These are phyloP conservation scores for Campylomormyrus numenius DNA, from an alignment of 2,113 vertebrate species.

Conservation along the genomic window DNA sequence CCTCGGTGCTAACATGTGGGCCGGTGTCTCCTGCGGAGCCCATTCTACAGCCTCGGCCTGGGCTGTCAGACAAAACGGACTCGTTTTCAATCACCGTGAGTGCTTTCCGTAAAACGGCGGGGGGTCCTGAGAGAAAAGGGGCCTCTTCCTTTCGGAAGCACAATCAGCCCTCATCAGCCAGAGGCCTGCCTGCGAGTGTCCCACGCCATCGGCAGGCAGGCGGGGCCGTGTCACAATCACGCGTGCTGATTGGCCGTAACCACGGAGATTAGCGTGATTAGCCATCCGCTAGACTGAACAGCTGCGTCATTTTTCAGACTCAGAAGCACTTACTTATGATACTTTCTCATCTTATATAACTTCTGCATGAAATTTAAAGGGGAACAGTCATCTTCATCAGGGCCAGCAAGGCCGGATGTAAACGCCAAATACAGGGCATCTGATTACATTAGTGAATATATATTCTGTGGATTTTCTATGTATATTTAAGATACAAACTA, in stretches of 20 bases:
- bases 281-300: neutral
- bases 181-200: slow-evolving; percentile 17
- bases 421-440: slow-evolving; percentile 46
- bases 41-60: slow-evolving; percentile 42
- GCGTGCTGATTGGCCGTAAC: neutral
- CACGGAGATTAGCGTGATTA: neutral
- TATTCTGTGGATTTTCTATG: slow-evolving; percentile 27
- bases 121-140: slow-evolving; percentile 27
- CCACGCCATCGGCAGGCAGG: neutral
- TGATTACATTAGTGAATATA: slow-evolving; percentile 59
- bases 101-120: slow-evolving; percentile 35
- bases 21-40: slow-evolving; percentile 54
- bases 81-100: slow-evolving; percentile 41
- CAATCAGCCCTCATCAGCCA: slow-evolving; percentile 42
- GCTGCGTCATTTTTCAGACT: neutral
- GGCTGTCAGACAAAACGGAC: slow-evolving; percentile 37
- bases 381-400: slow-evolving; percentile 46
- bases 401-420: slow-evolving; percentile 52
- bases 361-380: neutral
- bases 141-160: slow-evolving; percentile 41
- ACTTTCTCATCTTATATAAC: neutral
- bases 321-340: neutral
- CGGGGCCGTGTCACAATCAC: neutral
- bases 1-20: slow-evolving; percentile 49
- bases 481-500: neutral